Conservation (phyloP, 1,140 invertebrate genomes). For the Scaptomyza hsui region DNA sequence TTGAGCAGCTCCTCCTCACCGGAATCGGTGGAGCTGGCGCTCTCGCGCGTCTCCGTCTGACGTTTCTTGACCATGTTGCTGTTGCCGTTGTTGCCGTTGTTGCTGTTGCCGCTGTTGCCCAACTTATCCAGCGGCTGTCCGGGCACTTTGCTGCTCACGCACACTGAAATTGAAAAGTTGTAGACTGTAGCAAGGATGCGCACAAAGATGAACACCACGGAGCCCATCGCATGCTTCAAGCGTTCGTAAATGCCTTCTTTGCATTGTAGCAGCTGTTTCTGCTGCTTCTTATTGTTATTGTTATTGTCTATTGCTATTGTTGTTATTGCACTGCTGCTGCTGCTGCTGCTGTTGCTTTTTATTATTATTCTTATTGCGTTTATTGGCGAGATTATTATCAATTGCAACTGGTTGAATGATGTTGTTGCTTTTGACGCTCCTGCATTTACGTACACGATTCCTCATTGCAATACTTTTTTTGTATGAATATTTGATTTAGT, state of each 20-base stretch:
- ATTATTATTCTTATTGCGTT: too few species aligned
- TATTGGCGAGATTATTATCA: too few species aligned
- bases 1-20: slow-evolving; percentile 85
- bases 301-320: neutral
- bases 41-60: slow-evolving; percentile 86
- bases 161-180: slow-evolving; percentile 21
- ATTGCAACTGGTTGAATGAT: too few species aligned
- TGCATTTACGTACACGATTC: too few species aligned
- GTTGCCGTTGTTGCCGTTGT: slow-evolving; percentile 4
- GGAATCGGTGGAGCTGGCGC: slow-evolving; percentile 86
- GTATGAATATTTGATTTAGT: too few species aligned
- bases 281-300: too few species aligned
- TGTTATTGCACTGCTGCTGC: neutral
- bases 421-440: too few species aligned
- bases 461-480: too few species aligned
- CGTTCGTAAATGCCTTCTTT: too few species aligned
- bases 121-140: slow-evolving; percentile 37
- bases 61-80: slow-evolving; percentile 85
- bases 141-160: slow-evolving; percentile 1
- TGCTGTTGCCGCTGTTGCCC: neutral
- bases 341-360: too few species aligned
- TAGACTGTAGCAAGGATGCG: slow-evolving; percentile 2
- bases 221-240: neutral
- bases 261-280: too few species aligned
- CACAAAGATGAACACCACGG: neutral